A percentile compares a stretch with the other conserved stretches of the same genome.
Evolutionary conservation across 2,113 vertebrate species (phyloP).

Genomic region (Oreotrochilus melanogaster): DNA sequence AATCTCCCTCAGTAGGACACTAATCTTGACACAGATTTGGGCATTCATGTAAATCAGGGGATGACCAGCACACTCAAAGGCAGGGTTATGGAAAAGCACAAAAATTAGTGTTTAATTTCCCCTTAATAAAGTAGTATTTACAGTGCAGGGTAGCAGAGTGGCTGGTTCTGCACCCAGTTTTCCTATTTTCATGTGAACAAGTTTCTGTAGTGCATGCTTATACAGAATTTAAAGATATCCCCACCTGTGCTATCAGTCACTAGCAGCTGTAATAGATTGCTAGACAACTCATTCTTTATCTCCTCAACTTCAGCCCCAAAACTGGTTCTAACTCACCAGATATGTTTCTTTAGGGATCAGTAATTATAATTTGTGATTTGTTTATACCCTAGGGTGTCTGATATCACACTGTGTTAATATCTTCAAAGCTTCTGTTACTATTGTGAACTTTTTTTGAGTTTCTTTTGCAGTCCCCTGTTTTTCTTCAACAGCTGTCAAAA

Average conservation of each 20-base stretch:
- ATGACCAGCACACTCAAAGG: neutral
- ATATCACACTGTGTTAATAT: neutral
- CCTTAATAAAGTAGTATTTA: neutral
- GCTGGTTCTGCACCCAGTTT: neutral
- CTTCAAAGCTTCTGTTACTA: slow-evolving; percentile 27
- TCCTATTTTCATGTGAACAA: neutral
- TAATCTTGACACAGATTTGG: neutral
- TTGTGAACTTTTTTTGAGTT: neutral
- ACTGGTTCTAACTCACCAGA: neutral
- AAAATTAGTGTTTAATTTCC: neutral
- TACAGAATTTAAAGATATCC: neutral
- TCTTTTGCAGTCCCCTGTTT: neutral
- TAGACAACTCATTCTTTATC: neutral
- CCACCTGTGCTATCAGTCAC: neutral
- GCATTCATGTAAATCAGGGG: neutral
- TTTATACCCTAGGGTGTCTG: slow-evolving; percentile 4
- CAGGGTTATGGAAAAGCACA: neutral
- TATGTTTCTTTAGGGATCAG: neutral
- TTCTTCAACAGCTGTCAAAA: slow-evolving; percentile 16
- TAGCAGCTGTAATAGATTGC: neutral
- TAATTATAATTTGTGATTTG: slow-evolving; percentile 15
- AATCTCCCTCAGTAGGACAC: neutral
- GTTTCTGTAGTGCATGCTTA: neutral
- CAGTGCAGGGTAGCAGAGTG: neutral
- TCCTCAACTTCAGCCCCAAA: neutral